Evolutionary conservation across 2,888 invertebrate genomes (phyloP).

Genomic region (Agrotis segetum): DNA sequence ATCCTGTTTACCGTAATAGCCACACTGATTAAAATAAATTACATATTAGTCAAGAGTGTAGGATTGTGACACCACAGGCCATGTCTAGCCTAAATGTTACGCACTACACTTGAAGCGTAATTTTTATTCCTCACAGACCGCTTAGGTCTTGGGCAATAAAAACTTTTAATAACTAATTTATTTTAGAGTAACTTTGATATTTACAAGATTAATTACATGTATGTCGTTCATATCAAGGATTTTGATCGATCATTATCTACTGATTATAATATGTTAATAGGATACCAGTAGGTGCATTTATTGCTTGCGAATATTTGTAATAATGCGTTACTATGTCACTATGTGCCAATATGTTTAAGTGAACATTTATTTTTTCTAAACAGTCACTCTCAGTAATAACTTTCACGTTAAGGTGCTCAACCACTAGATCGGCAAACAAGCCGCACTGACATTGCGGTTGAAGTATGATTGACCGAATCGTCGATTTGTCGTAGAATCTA

Average conservation of each 20-base stretch:
- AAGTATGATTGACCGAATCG: constrained; percentile 6
- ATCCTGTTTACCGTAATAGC: background rate
- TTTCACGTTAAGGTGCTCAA: constrained; percentile 42
- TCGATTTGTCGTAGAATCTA: no score
- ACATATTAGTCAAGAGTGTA: constrained; percentile 2
- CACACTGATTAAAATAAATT: constrained; percentile 6
- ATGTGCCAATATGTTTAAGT: constrained; percentile 10
- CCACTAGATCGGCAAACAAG: constrained; percentile 2
- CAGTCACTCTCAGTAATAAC: constrained; percentile 30
- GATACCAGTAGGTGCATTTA: background rate
- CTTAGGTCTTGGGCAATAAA: constrained; percentile 19
- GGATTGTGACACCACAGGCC: background rate
- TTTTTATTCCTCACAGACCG: background rate
- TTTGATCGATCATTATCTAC: background rate
- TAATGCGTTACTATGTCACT: constrained; percentile 1
- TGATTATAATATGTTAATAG: background rate
- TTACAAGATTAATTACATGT: constrained; percentile 11
- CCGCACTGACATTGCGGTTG: background rate
- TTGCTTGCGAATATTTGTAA: constrained; percentile 19
- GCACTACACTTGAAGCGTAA: constrained; percentile 5
- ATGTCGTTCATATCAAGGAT: background rate
- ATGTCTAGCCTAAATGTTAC: constrained; percentile 7
- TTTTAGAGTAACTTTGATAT: constrained; percentile 13
- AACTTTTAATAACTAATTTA: background rate
- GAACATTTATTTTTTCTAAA: constrained; percentile 22